Base-by-base conservation (phyloP, 2,888 invertebrate genomes). In the Eupeodes latifasciatus region DNA sequence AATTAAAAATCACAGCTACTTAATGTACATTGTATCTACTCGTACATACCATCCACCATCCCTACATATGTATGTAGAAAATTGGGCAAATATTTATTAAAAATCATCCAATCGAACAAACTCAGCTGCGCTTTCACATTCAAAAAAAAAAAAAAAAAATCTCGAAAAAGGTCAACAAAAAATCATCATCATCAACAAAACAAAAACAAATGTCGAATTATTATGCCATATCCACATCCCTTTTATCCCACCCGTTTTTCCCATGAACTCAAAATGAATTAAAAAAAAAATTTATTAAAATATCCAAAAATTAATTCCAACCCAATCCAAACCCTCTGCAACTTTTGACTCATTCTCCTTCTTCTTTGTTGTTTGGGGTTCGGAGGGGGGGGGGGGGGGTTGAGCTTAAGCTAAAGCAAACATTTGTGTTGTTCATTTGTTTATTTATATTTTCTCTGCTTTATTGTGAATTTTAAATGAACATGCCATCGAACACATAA, bases 381-480 rank as follows among this genome's bases (percentile, higher is more conserved):
- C 19, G 1, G 19, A 19, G 27, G 0, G 27, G 27, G 27, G 27
- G 27, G 27, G 19, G 19, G 19, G 19, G 19, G 19, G 55, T 6
- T 62, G 11, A 14, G 6, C 9, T 40, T 16, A 10, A 10, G 51
- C 19, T 16, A 34, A 5, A 67, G 51, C 51, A 67, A 67, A 67
- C 19, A 77, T 67, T 53, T 49, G 67, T 75, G 49, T 62, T 77
- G 74, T 62, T 84, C 67, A 85, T 74, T 62, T 84, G 74, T 81
- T 87, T 84, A 80, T 87, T 87, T 87, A 79, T 86, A 79, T 75
- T 86, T 27, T 27, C 3, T 27, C 27, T 27, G 27, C 3, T 3
- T 79, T 79, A 87, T 84, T 84, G 79, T 77, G 83, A 80, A 84
- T 87, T 62, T 77, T 40, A 83, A 84, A 87, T 76, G 84, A 77